Base-by-base conservation (phyloP, 2,113 vertebrate genomes). In the Formicarius rufipectus region DNA sequence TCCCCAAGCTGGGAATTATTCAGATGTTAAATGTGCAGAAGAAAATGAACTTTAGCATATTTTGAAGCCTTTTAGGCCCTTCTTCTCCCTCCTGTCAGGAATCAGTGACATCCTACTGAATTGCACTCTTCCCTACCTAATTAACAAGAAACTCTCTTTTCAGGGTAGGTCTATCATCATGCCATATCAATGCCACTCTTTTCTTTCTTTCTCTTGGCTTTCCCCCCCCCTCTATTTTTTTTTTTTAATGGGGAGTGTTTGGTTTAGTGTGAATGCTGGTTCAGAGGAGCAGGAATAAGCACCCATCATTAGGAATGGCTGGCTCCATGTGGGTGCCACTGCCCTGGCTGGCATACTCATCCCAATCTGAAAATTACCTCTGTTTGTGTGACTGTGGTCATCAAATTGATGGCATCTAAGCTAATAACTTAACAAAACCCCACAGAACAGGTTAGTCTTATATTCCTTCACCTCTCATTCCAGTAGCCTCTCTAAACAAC, bases 171-270 rank as follows among this genome's bases (percentile, higher is more conserved):
- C 4, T 39, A 35, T 53, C 30, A 52, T 59, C 23, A n/a, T 4
- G 8, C 7, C 30, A 15, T 30, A 28, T 8, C 44, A 67, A 67
- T 40, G 14, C 10, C 5, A 8, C n/a, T 12, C 9, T 63, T 40
- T 28, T 28, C 16, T 53, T 62, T 15, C 11, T 12, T 33, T 24
- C 3, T 27, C 4, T 15, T 37, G 4, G 0, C 7, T 45, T 35
- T 67, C 53, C 25, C n/a, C 17, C 28, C 25, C 25, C 4, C 13
- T 45, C 2, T 55, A 3, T 4, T 4, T 19, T 50, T 50, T 22
- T 59, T n/a, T 82, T 77, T 68, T 84, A 2, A 18, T 42, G 49
- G 12, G 10, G 7, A 62, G 7, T 39, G 62, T 67, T 40, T 33
- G 16, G 27, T 59, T 55, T 33, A 25, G 7, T n/a, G 17, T 53